phyloP scores from a whole-genome alignment of 1,140 invertebrate genomes.

The Phocides pigmalion region DNA sequence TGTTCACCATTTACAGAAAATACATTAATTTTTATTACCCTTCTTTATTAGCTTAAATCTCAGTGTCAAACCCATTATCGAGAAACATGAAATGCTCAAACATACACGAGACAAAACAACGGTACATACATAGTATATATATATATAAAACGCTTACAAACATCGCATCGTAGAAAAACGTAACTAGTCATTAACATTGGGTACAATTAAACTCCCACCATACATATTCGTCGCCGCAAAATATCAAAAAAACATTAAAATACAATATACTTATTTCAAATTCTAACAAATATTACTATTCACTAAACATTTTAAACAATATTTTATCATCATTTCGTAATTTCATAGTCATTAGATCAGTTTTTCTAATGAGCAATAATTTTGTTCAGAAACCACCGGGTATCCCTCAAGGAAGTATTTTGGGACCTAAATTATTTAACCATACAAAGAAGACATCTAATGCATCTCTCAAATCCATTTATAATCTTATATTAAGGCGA shows the following conservation, averaged over 20 bases:
- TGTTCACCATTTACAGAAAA: too few relatives aligned
- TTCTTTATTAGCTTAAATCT: too few relatives aligned
- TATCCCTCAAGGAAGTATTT: too few relatives aligned
- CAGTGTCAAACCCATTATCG: slow-evolving; percentile 12
- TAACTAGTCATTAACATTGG: slow-evolving; percentile 27
- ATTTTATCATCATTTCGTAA: too few relatives aligned
- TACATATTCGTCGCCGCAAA: background rate
- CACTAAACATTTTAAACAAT: slow-evolving; percentile 17
- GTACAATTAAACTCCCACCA: slow-evolving; percentile 9
- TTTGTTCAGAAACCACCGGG: too few relatives aligned
- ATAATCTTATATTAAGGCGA: too few relatives aligned
- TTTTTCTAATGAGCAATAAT: too few relatives aligned
- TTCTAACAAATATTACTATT: slow-evolving; percentile 5
- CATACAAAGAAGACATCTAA: too few relatives aligned
- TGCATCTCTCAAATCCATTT: too few relatives aligned
- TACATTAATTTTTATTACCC: too few relatives aligned
- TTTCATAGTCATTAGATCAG: too few relatives aligned
- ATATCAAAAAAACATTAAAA: slow-evolving; percentile 19
- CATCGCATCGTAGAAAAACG: slow-evolving; percentile 21
- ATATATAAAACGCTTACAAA: slow-evolving; percentile 16
- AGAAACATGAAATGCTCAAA: slow-evolving; percentile 4
- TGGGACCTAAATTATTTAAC: too few relatives aligned
- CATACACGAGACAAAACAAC: slow-evolving; percentile 25
- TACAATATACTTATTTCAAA: slow-evolving; percentile 15
- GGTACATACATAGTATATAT: slow-evolving; percentile 16